Percentiles rank a stretch among this genome's conserved stretches.
phyloP scores from a whole-genome alignment of 2,797 vertebrate species.

The Acanthurus tractus region DNA sequence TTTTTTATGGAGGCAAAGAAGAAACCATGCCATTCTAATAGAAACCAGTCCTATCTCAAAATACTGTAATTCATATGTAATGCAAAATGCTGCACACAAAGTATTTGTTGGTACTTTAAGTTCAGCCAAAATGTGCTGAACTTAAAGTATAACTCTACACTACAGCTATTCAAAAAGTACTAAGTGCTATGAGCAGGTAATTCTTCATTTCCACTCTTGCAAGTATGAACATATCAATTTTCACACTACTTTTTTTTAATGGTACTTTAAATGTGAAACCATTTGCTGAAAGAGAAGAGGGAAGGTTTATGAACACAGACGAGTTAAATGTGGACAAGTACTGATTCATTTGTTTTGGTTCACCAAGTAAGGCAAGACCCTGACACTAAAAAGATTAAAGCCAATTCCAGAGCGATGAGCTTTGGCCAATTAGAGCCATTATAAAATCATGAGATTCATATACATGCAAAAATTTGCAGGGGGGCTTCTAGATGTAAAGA shows the following conservation, averaged over 20 bases:
- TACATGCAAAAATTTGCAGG: slow-evolving; percentile 73
- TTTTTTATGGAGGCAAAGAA: neutral
- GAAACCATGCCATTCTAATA: neutral
- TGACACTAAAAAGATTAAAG: slow-evolving; percentile 74
- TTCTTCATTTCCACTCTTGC: slow-evolving; percentile 26
- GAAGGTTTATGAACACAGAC: slow-evolving; percentile 30
- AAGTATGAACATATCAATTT: slow-evolving; percentile 20
- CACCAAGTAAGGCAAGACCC: slow-evolving; percentile 57
- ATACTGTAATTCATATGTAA: neutral
- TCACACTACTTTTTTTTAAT: slow-evolving; percentile 28
- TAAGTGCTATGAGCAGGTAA: slow-evolving; percentile 26
- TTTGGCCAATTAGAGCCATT: slow-evolving; percentile 76
- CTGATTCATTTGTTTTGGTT: slow-evolving; percentile 76
- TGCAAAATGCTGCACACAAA: neutral
- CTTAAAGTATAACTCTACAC: slow-evolving; percentile 11
- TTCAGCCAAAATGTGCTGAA: neutral
- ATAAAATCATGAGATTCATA: slow-evolving; percentile 71
- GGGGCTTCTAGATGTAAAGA: slow-evolving; percentile 42
- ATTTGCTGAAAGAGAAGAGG: slow-evolving; percentile 7
- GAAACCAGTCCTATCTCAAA: neutral
- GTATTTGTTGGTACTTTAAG: neutral
- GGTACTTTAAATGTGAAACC: slow-evolving; percentile 5
- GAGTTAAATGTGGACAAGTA: slow-evolving; percentile 61
- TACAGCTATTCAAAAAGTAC: slow-evolving; percentile 6
- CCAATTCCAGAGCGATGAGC: slow-evolving; percentile 63